Evolutionary conservation across 1,140 invertebrate genomes (phyloP).

Genomic region (Arion vulgaris): DNA sequence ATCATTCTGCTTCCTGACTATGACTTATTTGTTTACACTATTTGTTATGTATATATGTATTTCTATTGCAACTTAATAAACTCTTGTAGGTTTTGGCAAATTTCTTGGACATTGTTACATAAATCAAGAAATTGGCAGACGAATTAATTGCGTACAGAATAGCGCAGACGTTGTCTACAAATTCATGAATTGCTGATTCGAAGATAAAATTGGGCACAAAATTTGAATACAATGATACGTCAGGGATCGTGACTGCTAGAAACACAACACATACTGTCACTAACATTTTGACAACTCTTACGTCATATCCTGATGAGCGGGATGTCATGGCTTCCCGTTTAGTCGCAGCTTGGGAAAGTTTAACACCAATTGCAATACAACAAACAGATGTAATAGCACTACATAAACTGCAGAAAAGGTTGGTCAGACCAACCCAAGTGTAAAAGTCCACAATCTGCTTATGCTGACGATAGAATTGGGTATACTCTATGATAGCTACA

Average conservation of each 20-base stretch:
- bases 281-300: constrained; percentile 25
- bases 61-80: background rate
- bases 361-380: background rate
- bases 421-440: background rate
- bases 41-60: no score
- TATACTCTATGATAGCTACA: background rate
- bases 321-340: background rate
- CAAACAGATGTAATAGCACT: background rate
- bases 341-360: background rate
- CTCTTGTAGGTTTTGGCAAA: background rate
- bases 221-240: background rate
- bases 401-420: background rate
- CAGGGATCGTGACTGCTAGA: background rate
- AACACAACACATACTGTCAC: background rate
- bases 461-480: background rate
- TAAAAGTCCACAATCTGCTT: background rate
- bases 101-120: constrained; percentile 1
- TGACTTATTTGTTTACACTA: no score
- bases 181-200: background rate
- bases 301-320: background rate
- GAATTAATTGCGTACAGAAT: background rate
- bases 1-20: no score
- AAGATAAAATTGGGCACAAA: background rate
- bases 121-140: background rate
- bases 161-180: background rate